Evolutionary conservation across 2,888 invertebrate genomes (phyloP).

Genomic region (Gastracanthus pulcherrimus): DNA sequence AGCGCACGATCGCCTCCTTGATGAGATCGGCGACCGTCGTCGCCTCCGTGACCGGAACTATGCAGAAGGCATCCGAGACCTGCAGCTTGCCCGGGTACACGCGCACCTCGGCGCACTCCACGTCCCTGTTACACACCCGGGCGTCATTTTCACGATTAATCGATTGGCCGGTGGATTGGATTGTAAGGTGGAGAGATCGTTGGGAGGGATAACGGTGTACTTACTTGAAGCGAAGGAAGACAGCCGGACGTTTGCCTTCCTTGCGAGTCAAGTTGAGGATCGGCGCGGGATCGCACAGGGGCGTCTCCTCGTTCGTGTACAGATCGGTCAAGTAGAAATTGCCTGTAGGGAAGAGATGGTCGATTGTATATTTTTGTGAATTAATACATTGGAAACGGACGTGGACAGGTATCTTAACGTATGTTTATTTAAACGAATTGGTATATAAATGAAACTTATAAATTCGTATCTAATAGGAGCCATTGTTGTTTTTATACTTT

Average conservation of each 20-base stretch:
- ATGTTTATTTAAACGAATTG: no score
- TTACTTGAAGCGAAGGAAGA: conserved; percentile 95
- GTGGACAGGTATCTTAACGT: no score
- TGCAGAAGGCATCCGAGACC: conserved; percentile 88
- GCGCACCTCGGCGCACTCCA: conserved; percentile 92
- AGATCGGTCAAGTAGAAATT: conserved; percentile 92
- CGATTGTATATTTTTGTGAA: no score
- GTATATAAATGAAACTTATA: no score
- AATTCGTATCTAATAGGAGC: no score
- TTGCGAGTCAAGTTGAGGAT: conserved; percentile 89
- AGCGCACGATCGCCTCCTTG: conserved; percentile 88
- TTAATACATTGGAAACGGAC: no score
- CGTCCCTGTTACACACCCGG: conserved; percentile 84
- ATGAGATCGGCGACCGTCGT: conserved; percentile 96
- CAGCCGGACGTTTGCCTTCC: conserved; percentile 97
- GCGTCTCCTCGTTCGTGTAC: conserved; percentile 90
- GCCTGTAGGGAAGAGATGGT: conserved; percentile 73
- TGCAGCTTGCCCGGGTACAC: conserved; percentile 95
- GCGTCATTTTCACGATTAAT: no score
- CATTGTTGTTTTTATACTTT: no score
- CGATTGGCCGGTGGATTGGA: no score
- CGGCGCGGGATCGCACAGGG: conserved; percentile 92
- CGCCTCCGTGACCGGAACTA: conserved; percentile 91
- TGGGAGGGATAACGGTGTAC: conserved; percentile 66
- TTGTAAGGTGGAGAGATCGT: no score